Conservation (phyloP, 2,797 vertebrate species). For the Glossophaga mutica region DNA sequence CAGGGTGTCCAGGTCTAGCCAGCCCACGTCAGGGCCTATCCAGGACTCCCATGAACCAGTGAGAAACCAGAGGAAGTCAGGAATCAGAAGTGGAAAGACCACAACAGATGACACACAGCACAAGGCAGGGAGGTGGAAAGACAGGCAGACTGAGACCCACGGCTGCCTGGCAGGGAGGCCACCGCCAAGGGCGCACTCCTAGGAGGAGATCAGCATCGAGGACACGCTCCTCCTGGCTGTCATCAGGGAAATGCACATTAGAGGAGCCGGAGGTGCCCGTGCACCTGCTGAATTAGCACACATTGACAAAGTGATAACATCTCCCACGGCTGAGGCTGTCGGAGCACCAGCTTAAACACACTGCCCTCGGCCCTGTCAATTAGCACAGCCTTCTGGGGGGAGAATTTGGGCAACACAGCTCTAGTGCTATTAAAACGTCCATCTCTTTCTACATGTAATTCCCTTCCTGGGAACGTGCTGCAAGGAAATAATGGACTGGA, state of each 20-base stretch:
- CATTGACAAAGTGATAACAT: constrained; percentile 31
- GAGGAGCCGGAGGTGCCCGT: neutral
- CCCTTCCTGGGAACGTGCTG: neutral
- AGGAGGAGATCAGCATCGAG: neutral
- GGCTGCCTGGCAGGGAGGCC: neutral
- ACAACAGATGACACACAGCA: neutral
- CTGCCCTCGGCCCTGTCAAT: neutral
- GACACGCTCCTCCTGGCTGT: neutral
- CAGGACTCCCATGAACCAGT: neutral
- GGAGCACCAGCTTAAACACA: constrained; percentile 29
- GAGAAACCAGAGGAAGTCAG: neutral
- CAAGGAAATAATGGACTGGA: neutral
- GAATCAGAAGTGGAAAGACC: neutral
- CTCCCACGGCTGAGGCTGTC: neutral
- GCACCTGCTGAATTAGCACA: constrained; percentile 60
- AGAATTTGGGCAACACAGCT: neutral
- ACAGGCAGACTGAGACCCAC: neutral
- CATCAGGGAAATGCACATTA: neutral
- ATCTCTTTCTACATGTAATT: neutral
- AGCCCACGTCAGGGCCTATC: neutral
- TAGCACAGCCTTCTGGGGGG: constrained; percentile 1
- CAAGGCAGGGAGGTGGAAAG: neutral
- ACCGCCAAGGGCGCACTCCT: neutral
- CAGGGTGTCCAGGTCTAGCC: neutral
- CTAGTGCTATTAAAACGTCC: neutral